phyloP scores from a whole-genome alignment of 1,140 invertebrate species.

The Polypedilum vanderplanki region DNA sequence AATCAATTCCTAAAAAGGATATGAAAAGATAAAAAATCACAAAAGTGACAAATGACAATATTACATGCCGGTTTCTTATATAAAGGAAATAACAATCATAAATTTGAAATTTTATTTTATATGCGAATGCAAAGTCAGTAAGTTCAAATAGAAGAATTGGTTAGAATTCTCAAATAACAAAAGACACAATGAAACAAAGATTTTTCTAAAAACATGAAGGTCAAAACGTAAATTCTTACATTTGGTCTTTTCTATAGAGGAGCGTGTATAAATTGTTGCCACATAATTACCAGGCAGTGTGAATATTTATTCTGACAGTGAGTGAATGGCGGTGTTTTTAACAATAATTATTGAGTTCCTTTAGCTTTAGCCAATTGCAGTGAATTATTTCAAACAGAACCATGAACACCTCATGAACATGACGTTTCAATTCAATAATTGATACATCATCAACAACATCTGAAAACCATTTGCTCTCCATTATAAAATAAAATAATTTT shows the following conservation, averaged over 20 bases:
- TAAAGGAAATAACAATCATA: neutral
- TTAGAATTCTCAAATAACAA: neutral
- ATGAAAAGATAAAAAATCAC: neutral
- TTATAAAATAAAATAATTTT: too few relatives aligned
- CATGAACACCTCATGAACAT: neutral
- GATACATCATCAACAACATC: neutral
- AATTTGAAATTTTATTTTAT: neutral
- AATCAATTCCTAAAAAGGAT: too few relatives aligned
- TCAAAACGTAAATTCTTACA: conserved; percentile 7
- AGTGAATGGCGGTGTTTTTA: neutral
- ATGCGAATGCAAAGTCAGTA: neutral
- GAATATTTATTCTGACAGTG: neutral
- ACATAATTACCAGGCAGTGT: neutral
- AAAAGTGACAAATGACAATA: neutral
- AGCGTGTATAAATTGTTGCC: neutral
- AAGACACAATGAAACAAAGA: neutral
- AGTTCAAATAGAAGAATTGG: neutral
- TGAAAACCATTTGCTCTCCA: neutral
- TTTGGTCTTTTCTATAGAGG: neutral
- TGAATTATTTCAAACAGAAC: conserved; percentile 6
- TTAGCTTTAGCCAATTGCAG: neutral
- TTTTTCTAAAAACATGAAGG: neutral
- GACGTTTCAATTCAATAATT: neutral
- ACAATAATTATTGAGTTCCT: conserved; percentile 13
- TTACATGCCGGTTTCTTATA: neutral